Conservation (phyloP, 2,888 invertebrate genomes). For the Alloscopus bannaensis region DNA sequence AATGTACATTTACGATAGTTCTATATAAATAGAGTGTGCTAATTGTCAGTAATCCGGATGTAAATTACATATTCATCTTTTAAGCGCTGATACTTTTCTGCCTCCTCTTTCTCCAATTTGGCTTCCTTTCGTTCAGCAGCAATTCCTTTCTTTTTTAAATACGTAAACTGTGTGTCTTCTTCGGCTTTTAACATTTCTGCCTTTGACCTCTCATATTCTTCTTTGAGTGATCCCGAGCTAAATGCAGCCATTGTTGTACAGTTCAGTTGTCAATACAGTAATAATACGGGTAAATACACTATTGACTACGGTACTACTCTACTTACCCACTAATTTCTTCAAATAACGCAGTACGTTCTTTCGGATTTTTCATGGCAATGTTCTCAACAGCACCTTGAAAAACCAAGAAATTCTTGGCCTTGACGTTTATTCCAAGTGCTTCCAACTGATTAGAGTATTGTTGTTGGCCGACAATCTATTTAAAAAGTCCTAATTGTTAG, state of each 20-base stretch:
- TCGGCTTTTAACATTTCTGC: slow-evolving; percentile 97
- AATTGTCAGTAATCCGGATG: slow-evolving; percentile 91
- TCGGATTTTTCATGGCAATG: slow-evolving; percentile 99
- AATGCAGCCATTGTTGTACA: slow-evolving; percentile 75
- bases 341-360: slow-evolving; percentile 96
- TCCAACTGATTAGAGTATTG: slow-evolving; percentile 93
- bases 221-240: slow-evolving; percentile 95
- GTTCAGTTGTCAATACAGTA: background rate
- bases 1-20: slow-evolving; percentile 85
- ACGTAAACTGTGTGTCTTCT: slow-evolving; percentile 98
- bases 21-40: slow-evolving; percentile 95
- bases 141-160: slow-evolving; percentile 98
- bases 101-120: slow-evolving; percentile 98
- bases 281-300: background rate
- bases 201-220: slow-evolving; percentile 94
- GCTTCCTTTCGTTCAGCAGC: slow-evolving; percentile 99
- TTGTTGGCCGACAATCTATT: slow-evolving; percentile 86
- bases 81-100: slow-evolving; percentile 93
- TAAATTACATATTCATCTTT: slow-evolving; percentile 77
- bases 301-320: slow-evolving; percentile 75
- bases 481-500: background rate
- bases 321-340: slow-evolving; percentile 97
- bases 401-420: slow-evolving; percentile 99
- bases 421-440: slow-evolving; percentile 96
- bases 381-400: slow-evolving; percentile 99